phyloP scores from a whole-genome alignment of 2,888 invertebrate genomes.

The Synergus gifuensis region DNA sequence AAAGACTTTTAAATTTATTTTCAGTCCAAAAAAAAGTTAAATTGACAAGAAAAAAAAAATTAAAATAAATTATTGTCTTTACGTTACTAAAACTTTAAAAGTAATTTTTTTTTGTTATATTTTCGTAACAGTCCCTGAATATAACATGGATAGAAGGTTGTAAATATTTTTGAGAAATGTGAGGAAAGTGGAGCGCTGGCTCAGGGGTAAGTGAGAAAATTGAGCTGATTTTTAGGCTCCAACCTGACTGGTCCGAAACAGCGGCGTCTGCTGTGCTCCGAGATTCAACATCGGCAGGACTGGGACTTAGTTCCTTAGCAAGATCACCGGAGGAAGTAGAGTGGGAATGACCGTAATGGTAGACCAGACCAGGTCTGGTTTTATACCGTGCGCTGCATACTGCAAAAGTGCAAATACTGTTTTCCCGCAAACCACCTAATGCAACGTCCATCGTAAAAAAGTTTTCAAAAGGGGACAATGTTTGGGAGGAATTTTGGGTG shows the following conservation, averaged over 20 bases:
- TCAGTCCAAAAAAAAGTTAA: neutral
- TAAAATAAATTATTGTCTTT: too few relatives aligned
- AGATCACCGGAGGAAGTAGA: constrained; percentile 78
- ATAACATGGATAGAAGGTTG: neutral
- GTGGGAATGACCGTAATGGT: constrained; percentile 97
- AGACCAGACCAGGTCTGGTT: constrained; percentile 96
- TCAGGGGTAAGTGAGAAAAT: constrained; percentile 79
- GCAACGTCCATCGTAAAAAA: constrained; percentile 71
- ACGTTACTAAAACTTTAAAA: neutral
- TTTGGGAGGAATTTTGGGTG: constrained; percentile 55
- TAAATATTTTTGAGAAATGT: neutral
- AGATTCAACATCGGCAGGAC: constrained; percentile 78
- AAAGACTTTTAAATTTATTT: neutral
- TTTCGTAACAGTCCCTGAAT: neutral
- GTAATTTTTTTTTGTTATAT: neutral
- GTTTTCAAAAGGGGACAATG: constrained; percentile 41
- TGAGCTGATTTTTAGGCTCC: constrained; percentile 80
- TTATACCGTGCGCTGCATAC: constrained; percentile 98
- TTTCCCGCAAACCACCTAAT: constrained; percentile 76
- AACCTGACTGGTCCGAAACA: constrained; percentile 79
- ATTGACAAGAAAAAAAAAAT: neutral
- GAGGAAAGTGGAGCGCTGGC: constrained; percentile 44
- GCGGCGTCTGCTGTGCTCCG: constrained; percentile 77
- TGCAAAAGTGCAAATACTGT: constrained; percentile 81
- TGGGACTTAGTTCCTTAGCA: constrained; percentile 78